Conservation (phyloP, 35 echinoderm and acorn worm genomes). For the Apostichopus parvimensis region DNA sequence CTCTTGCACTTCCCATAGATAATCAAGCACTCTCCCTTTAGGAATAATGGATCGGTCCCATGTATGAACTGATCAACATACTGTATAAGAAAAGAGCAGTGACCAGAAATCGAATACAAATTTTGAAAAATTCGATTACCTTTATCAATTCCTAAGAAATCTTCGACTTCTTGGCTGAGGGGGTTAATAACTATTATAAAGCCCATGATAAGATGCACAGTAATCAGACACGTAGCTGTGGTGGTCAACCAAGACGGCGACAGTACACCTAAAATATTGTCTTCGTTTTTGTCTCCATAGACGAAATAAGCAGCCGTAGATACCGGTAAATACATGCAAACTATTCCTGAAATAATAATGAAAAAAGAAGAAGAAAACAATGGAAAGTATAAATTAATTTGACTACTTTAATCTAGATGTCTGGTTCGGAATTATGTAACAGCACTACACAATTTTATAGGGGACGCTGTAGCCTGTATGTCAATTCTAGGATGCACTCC, state of each 20-base stretch:
- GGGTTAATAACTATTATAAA: constrained; percentile 96
- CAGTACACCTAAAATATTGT: constrained; percentile 71
- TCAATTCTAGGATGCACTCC: no score
- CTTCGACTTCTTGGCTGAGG: constrained; percentile 85
- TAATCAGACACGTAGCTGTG: constrained; percentile 67
- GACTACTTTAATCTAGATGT: no score
- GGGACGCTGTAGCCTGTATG: no score
- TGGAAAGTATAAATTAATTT: no score
- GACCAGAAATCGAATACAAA: no score
- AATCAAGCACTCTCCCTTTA: no score
- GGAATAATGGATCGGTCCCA: no score
- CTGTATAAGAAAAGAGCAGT: no score
- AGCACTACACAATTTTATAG: no score
- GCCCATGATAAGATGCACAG: constrained; percentile 70
- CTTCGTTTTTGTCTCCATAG: constrained; percentile 78
- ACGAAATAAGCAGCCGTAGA: constrained; percentile 79
- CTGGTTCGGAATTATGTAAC: no score
- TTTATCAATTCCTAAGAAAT: constrained; percentile 51
- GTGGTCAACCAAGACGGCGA: constrained; percentile 43
- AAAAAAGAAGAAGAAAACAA: not conserved
- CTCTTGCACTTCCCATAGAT: no score
- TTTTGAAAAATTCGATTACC: not conserved
- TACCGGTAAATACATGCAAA: constrained; percentile 80
- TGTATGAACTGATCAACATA: no score
- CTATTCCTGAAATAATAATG: constrained; percentile 56